Evolutionary conservation across 1,140 invertebrate species (phyloP), one percentile per base, ranked within the genome.

Genomic region (Limonius californicus): DNA sequence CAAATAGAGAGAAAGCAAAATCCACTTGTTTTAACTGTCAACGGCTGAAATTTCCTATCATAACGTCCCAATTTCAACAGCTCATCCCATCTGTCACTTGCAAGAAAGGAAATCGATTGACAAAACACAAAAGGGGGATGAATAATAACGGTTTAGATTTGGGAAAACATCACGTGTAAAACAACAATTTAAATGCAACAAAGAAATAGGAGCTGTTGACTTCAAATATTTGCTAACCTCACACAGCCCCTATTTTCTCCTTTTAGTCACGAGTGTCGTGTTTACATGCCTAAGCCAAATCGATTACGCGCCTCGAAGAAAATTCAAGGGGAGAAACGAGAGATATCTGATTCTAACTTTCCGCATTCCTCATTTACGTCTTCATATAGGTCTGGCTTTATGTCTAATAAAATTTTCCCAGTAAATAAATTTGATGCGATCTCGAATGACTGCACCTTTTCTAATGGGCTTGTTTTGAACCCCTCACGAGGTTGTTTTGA

Each of bases 261-360:
- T 39, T 39, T 39, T 39, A 39, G 35, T 39, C n/a, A 39, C 35
- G 35, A 39, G 35, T 39, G n/a, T 39, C 35, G 11, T 39, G 35
- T 39, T 39, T 39, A 39, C 35, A 39, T 39, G 35, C 35, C 35
- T 39, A 39, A 39, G 35, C 35, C 35, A 39, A 39, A 39, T 39
- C 35, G 35, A 39, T 39, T 39, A 2, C n/a, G 35, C n/a, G 8
- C 35, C n/a, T 39, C n/a, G 2, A 14, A 39, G n/a, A 27, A 27
- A 27, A 4, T 27, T 39, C 35, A 2, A 2, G 35, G 35, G 8
- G 7, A 39, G 35, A 9, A 39, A 39, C 2, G 35, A 39, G 35
- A 39, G 35, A 39, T 39, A 39, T 39, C 11, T 12, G 2, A 39
- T 39, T 39, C 27, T 11, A 32, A 32, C 27, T 32, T 32, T 32